Conservation (phyloP, 2,888 invertebrate genomes). For the Xanthorhoe spadicearia region DNA sequence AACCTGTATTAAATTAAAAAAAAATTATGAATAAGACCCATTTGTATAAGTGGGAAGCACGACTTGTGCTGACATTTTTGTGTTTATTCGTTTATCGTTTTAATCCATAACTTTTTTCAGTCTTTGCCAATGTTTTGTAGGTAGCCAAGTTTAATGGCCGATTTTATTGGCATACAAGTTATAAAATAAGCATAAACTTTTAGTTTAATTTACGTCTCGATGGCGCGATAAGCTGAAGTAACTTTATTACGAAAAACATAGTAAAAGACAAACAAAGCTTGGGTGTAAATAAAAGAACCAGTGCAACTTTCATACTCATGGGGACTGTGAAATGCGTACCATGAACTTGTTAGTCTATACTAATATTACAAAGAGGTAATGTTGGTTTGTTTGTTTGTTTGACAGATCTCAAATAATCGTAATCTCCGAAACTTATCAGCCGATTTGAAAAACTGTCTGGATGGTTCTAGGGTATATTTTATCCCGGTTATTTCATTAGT, state of each 20-base stretch:
- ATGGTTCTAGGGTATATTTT: too few relatives aligned
- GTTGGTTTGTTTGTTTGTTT: too few relatives aligned
- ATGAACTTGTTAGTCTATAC: neutral
- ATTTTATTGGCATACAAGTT: constrained; percentile 36
- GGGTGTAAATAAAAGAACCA: constrained; percentile 71
- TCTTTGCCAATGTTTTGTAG: constrained; percentile 7
- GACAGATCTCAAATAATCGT: too few relatives aligned
- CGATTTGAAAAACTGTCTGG: too few relatives aligned
- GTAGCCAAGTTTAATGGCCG: constrained; percentile 24
- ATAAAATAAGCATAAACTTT: constrained; percentile 52
- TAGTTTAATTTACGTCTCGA: constrained; percentile 54
- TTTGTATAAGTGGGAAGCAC: too few relatives aligned
- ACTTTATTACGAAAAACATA: constrained; percentile 66
- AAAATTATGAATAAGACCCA: too few relatives aligned
- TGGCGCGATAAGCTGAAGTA: constrained; percentile 56
- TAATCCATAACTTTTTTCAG: neutral
- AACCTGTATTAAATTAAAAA: too few relatives aligned
- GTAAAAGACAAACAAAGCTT: constrained; percentile 73
- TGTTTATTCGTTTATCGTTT: too few relatives aligned
- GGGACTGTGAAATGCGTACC: constrained; percentile 1
- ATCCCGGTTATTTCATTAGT: too few relatives aligned
- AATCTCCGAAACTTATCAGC: too few relatives aligned
- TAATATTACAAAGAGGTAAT: too few relatives aligned
- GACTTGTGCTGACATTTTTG: too few relatives aligned
- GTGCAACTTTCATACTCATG: constrained; percentile 51